Evolutionary conservation across 2,888 invertebrate genomes (phyloP).

Genomic region (Siphonodentalium dalli): DNA sequence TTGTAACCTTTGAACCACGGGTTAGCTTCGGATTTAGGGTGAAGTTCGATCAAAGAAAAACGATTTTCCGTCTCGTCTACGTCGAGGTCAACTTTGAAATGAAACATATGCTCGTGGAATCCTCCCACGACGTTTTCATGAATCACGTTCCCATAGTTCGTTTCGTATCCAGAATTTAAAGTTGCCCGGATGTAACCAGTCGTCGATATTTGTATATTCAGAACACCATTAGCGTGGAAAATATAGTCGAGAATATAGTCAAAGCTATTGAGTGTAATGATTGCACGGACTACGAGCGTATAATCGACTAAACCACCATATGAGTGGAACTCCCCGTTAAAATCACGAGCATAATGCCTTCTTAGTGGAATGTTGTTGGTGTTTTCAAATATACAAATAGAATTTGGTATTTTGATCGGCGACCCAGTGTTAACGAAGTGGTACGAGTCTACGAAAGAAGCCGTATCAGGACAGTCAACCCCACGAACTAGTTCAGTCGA

Average conservation of each 20-base stretch:
- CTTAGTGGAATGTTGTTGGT: conserved; percentile 47
- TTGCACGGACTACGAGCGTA: conserved; percentile 46
- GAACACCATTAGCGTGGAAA: conserved; percentile 52
- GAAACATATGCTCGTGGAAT: conserved; percentile 51
- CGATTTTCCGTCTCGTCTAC: conserved; percentile 45
- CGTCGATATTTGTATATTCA: conserved; percentile 44
- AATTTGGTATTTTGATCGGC: conserved; percentile 34
- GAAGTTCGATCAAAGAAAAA: conserved; percentile 41
- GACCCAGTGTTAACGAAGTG: conserved; percentile 37
- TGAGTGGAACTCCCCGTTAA: conserved; percentile 28
- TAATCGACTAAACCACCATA: conserved; percentile 47
- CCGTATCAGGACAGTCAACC: conserved; percentile 56
- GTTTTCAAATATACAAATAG: conserved; percentile 56
- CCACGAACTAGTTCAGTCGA: conserved; percentile 52
- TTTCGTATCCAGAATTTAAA: conserved; percentile 39
- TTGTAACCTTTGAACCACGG: conserved; percentile 34
- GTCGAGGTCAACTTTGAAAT: conserved; percentile 57
- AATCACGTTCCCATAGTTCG: conserved; percentile 41
- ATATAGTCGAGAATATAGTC: conserved; percentile 58
- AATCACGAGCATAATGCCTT: conserved; percentile 43
- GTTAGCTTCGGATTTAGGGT: conserved; percentile 30
- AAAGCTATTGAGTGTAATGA: conserved; percentile 47
- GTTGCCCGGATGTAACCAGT: conserved; percentile 53
- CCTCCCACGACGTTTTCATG: conserved; percentile 42
- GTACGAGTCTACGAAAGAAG: conserved; percentile 44